Base-by-base conservation (phyloP, 2,888 invertebrate genomes). In the Cheilosia scutellata region DNA sequence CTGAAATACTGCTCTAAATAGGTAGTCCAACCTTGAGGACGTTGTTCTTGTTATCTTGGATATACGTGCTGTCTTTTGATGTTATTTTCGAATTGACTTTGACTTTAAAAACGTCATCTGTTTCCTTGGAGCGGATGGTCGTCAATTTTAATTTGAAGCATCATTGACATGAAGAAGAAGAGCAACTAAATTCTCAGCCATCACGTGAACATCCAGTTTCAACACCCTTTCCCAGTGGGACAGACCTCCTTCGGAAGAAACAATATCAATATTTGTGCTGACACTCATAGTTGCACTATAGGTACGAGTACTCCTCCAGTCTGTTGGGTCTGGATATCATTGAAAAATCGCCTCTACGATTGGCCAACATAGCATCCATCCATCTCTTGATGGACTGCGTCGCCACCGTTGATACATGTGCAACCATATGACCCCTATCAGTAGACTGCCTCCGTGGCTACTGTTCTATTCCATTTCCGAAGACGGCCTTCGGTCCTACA, bases 351-450 rank as follows among this genome's bases (percentile, higher is more conserved):
- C 44, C 20, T 57, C 44, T 31, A 25, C 33, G 31, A 63, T 62
- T 57, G 42, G 25, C 27, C n/a, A 63, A 31, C 42, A 33, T 27
- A 47, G 33, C 47, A 7, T 33, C 7, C 31, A 49, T 72, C 62
- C 44, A 75, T 40, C 75, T 37, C 5, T 58, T 76, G 82, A 82
- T 77, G 60, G 53, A 76, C 47, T 53, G n/a, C 63, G 65, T 82
- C 74, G 68, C 53, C 82, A 82, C 71, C 70, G 42, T 7, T 16
- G 29, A 63, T 13, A 51, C 20, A 42, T 47, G 11, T 47, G 11
- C 62, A 58, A 33, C 27, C 25, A 42, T 44, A 65, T 71, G 76
- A 82, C 51, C 71, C 40, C 71, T 27, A 65, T 44, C 51, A 11
- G 37, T 16, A 53, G 11, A 11, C 5, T 25, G 20, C 27, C 33